Percentiles rank a stretch among this genome's conserved stretches.
Conservation (phyloP, 2,888 invertebrate species). For the Allacma fusca region DNA sequence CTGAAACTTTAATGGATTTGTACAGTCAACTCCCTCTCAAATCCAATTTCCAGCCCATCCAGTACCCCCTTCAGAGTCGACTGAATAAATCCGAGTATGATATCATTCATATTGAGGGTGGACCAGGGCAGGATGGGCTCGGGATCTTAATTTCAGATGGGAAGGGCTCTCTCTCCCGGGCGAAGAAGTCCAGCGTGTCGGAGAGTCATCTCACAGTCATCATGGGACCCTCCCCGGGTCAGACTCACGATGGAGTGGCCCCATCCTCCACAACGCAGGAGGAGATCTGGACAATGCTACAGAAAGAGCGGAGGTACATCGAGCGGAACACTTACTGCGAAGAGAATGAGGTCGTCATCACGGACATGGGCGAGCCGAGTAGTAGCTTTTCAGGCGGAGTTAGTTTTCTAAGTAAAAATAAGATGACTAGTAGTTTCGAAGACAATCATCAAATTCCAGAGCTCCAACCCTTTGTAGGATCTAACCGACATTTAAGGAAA, state of each 20-base stretch:
- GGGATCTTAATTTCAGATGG: neutral
- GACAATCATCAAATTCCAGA: constrained; percentile 21
- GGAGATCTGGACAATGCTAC: constrained; percentile 59
- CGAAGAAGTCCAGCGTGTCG: constrained; percentile 42
- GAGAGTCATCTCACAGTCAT: constrained; percentile 44
- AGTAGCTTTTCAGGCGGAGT: neutral
- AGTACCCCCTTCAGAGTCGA: constrained; percentile 35
- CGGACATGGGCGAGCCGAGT: neutral
- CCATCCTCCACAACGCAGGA: constrained; percentile 55
- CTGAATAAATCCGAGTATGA: constrained; percentile 47
- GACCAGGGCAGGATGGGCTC: neutral
- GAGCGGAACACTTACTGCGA: constrained; percentile 53
- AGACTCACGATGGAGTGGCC: neutral
- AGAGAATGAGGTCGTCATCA: constrained; percentile 39
- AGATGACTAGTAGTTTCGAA: constrained; percentile 36
- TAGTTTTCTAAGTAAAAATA: constrained; percentile 24
- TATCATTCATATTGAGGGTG: constrained; percentile 26
- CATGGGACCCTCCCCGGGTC: constrained; percentile 14
- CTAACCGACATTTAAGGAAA: constrained; percentile 25
- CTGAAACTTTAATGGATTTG: constrained; percentile 38
- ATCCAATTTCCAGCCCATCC: constrained; percentile 37
- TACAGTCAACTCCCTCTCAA: constrained; percentile 36
- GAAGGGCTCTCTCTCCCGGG: neutral
- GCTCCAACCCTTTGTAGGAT: constrained; percentile 10
- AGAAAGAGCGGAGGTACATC: constrained; percentile 59